Conservation (phyloP, 2,888 invertebrate species). For the Hylaea fasciaria region DNA sequence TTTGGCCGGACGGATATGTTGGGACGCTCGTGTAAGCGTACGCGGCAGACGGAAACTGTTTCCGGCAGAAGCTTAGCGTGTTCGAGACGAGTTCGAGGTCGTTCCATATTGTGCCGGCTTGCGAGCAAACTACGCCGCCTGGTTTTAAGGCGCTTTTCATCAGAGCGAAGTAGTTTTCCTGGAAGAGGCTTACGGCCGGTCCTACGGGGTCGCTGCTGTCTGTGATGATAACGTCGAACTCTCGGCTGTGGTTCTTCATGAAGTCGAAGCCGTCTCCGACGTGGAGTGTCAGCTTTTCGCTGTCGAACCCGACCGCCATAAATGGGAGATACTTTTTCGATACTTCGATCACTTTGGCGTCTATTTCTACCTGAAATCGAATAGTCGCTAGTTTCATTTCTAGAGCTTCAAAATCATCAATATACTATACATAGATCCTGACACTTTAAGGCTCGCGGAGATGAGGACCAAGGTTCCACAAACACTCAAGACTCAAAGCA, state of each 20-base stretch:
- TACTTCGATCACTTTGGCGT: slow-evolving; percentile 94
- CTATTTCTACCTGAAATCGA: slow-evolving; percentile 94
- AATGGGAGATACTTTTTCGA: slow-evolving; percentile 95
- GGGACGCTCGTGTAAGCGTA: slow-evolving; percentile 95
- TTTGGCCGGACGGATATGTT: slow-evolving; percentile 98
- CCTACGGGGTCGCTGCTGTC: slow-evolving; percentile 99
- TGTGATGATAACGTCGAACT: slow-evolving; percentile 99
- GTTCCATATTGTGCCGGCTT: slow-evolving; percentile 94
- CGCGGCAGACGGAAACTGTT: slow-evolving; percentile 90
- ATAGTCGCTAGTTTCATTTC: background rate
- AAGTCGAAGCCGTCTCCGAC: slow-evolving; percentile 98
- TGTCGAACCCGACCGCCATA: slow-evolving; percentile 94
- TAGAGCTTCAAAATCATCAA: background rate
- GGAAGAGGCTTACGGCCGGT: slow-evolving; percentile 88
- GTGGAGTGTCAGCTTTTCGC: slow-evolving; percentile 92
- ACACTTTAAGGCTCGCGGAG: no score
- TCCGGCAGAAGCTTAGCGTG: slow-evolving; percentile 90
- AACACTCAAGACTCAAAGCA: no score
- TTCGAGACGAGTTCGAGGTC: slow-evolving; percentile 90
- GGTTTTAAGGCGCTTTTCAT: slow-evolving; percentile 93
- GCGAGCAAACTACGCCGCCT: slow-evolving; percentile 97
- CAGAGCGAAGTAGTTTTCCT: slow-evolving; percentile 92
- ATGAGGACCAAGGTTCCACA: no score
- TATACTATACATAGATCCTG: no score
- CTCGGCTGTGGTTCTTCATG: slow-evolving; percentile 92